Evolutionary conservation across 2,888 invertebrate genomes (phyloP).

Genomic region (Anthophora plumipes): DNA sequence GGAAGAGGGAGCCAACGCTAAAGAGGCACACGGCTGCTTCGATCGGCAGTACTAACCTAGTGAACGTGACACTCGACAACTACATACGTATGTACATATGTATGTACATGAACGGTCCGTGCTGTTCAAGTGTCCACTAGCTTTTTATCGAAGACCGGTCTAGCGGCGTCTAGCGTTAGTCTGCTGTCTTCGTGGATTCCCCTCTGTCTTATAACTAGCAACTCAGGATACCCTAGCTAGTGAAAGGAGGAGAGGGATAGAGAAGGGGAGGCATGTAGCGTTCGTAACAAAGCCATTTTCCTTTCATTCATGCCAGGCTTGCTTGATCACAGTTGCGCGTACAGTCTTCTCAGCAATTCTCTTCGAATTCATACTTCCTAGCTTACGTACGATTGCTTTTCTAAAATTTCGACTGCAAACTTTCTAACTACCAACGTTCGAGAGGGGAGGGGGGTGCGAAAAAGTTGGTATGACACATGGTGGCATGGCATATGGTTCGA

Average conservation of each 20-base stretch:
- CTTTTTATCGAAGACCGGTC: slow-evolving; percentile 79
- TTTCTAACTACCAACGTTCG: too few relatives aligned
- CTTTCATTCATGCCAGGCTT: slow-evolving; percentile 4
- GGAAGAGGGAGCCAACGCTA: slow-evolving; percentile 19
- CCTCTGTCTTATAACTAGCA: slow-evolving; percentile 29
- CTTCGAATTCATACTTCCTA: too few relatives aligned
- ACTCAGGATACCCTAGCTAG: background rate
- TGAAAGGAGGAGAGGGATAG: background rate
- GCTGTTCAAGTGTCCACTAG: slow-evolving; percentile 62
- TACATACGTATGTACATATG: slow-evolving; percentile 32
- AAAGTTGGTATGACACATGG: background rate
- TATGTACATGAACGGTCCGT: slow-evolving; percentile 33
- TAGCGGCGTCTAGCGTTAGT: slow-evolving; percentile 79
- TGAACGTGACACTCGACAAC: slow-evolving; percentile 61
- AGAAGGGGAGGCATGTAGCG: background rate
- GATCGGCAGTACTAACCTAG: slow-evolving; percentile 70
- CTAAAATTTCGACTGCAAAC: too few relatives aligned
- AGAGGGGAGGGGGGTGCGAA: too few relatives aligned
- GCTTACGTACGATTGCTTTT: background rate
- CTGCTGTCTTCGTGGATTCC: slow-evolving; percentile 65
- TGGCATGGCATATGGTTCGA: background rate
- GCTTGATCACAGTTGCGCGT: too few relatives aligned
- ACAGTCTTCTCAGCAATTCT: too few relatives aligned
- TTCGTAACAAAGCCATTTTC: background rate
- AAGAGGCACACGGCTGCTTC: slow-evolving; percentile 39